Evolutionary conservation across 2,113 vertebrate species (phyloP).

Genomic region (Amia ocellicauda): DNA sequence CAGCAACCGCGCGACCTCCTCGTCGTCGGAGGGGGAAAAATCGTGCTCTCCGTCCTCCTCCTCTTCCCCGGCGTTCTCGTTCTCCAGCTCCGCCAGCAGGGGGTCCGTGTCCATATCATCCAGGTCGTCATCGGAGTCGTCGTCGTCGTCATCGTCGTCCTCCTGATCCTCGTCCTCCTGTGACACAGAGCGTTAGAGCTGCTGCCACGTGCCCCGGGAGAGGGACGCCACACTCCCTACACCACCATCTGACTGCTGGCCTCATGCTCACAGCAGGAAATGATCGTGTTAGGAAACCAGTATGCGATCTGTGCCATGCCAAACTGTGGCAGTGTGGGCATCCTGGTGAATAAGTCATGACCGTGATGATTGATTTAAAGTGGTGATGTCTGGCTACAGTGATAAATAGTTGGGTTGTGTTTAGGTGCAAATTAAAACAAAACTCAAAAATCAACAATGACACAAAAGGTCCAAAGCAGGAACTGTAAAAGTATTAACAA

Average conservation of each 20-base stretch:
- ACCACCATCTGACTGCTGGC: not conserved
- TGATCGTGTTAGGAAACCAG: not conserved
- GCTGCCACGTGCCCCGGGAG: not conserved
- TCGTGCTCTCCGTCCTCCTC: conserved; percentile 88
- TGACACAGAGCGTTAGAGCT: conserved; percentile 25
- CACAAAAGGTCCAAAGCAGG: no score
- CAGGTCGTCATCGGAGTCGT: conserved; percentile 87
- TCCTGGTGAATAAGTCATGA: no score
- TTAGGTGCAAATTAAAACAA: no score
- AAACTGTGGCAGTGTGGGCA: no score
- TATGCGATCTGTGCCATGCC: no score
- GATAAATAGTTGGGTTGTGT: no score
- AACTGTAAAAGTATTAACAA: no score
- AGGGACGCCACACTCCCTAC: not conserved
- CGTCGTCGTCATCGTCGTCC: conserved; percentile 88
- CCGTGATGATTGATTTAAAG: no score
- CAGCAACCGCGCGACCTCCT: conserved; percentile 85
- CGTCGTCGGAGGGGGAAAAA: conserved; percentile 87
- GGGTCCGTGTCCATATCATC: conserved; percentile 88
- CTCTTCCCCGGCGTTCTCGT: conserved; percentile 79
- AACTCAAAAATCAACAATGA: no score
- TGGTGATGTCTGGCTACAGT: no score
- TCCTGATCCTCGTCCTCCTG: conserved; percentile 87
- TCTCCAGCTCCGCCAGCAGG: conserved; percentile 84
- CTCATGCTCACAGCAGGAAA: not conserved